phyloP scores from a whole-genome alignment of 2,797 vertebrate species.

The Choloepus didactylus region DNA sequence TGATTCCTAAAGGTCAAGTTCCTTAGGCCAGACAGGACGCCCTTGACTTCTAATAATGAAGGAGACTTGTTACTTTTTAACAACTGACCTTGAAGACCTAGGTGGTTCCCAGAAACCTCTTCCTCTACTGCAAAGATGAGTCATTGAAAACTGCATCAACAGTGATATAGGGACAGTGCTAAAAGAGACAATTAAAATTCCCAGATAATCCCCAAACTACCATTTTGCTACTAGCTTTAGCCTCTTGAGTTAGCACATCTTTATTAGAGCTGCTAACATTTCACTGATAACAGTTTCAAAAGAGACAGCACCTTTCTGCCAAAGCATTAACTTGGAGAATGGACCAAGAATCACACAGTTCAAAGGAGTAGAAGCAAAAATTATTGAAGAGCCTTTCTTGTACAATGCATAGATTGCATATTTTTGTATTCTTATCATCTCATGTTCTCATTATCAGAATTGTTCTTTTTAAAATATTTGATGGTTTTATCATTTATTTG shows the following conservation, averaged over 20 bases:
- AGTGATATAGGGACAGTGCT: background rate
- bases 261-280: background rate
- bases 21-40: background rate
- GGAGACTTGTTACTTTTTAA: background rate
- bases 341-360: background rate
- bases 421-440: background rate
- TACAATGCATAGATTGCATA: background rate
- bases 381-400: background rate
- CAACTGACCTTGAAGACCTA: background rate
- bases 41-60: background rate
- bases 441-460: background rate
- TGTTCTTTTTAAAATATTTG: background rate
- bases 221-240: background rate
- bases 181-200: background rate
- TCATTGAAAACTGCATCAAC: background rate
- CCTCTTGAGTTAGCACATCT: constrained; percentile 9
- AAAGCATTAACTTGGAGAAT: background rate
- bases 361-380: background rate
- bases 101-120: constrained; percentile 23
- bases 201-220: background rate
- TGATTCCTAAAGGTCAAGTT: background rate
- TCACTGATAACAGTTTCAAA: background rate
- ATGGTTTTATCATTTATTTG: background rate
- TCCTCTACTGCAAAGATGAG: background rate
- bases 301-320: background rate